Base-by-base conservation (phyloP, 2,797 vertebrate genomes). In the Hyperoplus immaculatus region DNA sequence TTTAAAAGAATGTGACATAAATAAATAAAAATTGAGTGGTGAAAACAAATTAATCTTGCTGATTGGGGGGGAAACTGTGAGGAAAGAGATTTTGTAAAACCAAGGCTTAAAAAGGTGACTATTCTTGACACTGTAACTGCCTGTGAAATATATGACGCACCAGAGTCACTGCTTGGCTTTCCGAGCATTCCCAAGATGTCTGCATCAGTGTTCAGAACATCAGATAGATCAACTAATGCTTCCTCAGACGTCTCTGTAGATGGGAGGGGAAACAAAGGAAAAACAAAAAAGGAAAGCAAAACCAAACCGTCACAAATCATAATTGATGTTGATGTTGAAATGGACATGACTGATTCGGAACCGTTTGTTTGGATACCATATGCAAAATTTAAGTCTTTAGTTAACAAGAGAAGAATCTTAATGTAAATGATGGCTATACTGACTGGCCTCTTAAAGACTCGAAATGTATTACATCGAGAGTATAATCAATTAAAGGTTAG, bases 131-230 rank as follows among this genome's bases (percentile, higher is more conserved):
- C 69, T 86, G 85, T 89, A 84, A 85, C 84, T 79, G 75, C 77
- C 84, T 82, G 80, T 80, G 77, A 90, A 76, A 91, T 87, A 85
- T 60, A 87, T 77, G 75, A 94, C 94, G 80, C 96, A 99, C 98
- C 97, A 77, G 97, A 96, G 88, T 97, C 96, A 94, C 96, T 95
- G 79, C 95, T 95, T 90, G 97, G 96, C 91, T 99, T 99, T 91
- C 96, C 97, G 91, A 99, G 96, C 89, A 99, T 98, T 92, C 98
- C 98, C 92, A 99, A 96, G 92, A 99, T 97, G 94, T 99, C 98
- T 87, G 97, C 97, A 64, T 99, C 98, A 78, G 96, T 97, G 92
- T 96, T 99, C 90, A 99, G 94, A 88, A 98, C 98, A 93, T 98
- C 97, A 80, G 96, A 96, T 84, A 99, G 97, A 92, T 98, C 98